Evolutionary conservation across 2,113 vertebrate species (phyloP).

Genomic region (Numida meleagris): DNA sequence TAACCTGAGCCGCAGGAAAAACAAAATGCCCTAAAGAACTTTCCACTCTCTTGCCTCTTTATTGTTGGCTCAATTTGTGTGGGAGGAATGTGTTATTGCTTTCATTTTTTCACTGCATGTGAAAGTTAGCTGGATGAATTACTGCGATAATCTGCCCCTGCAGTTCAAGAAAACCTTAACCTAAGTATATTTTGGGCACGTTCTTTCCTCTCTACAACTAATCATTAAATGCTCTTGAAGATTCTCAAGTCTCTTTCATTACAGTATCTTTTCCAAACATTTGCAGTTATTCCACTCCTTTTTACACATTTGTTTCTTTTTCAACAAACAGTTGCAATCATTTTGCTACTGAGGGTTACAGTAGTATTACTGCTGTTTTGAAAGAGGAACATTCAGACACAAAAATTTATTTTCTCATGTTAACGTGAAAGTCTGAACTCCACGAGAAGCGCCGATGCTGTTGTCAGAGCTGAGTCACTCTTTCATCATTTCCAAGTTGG

Average conservation of each 20-base stretch:
- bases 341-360: conserved; percentile 7
- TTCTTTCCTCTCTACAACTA: not conserved
- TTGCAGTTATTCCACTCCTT: not conserved
- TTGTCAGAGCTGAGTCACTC: not conserved
- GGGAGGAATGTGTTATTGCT: not conserved
- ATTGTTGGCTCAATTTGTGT: not conserved
- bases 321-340: not conserved
- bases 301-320: not conserved
- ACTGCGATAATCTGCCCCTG: not conserved
- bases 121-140: not conserved
- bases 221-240: not conserved
- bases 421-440: not conserved
- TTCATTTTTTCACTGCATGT: not conserved
- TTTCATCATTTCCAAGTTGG: not conserved
- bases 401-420: not conserved
- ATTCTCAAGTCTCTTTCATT: not conserved
- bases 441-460: not conserved
- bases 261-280: not conserved
- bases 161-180: not conserved
- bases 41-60: not conserved
- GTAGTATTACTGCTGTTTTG: not conserved
- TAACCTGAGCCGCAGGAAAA: not conserved
- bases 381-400: not conserved
- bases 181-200: not conserved
- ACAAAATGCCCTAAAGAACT: not conserved